A percentile compares a stretch with the other conserved stretches of the same genome.
phyloP scores from a whole-genome alignment of 2,888 invertebrate genomes.

The Xestoiulus laeticollis region DNA sequence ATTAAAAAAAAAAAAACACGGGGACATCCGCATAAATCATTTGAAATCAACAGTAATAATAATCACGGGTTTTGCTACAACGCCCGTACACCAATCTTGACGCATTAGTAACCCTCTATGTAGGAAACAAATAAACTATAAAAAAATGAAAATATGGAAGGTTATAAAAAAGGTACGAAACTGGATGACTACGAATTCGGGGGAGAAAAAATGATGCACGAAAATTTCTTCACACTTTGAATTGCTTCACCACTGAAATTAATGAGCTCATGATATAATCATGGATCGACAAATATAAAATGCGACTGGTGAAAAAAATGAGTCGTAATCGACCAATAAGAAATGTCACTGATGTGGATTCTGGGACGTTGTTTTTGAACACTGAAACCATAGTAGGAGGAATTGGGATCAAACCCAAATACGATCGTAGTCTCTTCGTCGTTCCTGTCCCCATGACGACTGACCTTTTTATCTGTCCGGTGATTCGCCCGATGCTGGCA shows the following conservation, averaged over 20 bases:
- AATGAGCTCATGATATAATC: conserved; percentile 14
- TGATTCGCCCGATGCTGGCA: conserved; percentile 43
- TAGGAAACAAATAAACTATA: not conserved
- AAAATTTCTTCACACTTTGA: not conserved
- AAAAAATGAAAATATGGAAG: not conserved
- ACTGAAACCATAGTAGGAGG: conserved; percentile 11
- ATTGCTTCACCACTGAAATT: not conserved
- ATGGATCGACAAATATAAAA: conserved; percentile 2
- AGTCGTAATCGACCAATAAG: conserved; percentile 6
- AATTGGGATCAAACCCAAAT: not conserved
- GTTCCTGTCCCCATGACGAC: not conserved
- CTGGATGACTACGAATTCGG: not conserved
- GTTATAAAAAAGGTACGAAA: not conserved
- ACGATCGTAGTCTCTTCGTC: not conserved
- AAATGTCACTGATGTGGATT: conserved; percentile 26
- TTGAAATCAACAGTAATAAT: not conserved
- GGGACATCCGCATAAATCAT: not conserved
- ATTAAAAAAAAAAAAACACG: not conserved
- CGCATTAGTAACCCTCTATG: not conserved
- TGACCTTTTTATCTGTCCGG: conserved; percentile 55
- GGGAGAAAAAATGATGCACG: not conserved
- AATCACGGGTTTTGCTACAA: not conserved
- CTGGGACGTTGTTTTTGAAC: not conserved
- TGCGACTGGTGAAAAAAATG: not conserved
- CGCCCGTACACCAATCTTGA: not conserved